Evolutionary conservation across 1,140 invertebrate genomes (phyloP).

Genomic region (Lasaia peninsularis): DNA sequence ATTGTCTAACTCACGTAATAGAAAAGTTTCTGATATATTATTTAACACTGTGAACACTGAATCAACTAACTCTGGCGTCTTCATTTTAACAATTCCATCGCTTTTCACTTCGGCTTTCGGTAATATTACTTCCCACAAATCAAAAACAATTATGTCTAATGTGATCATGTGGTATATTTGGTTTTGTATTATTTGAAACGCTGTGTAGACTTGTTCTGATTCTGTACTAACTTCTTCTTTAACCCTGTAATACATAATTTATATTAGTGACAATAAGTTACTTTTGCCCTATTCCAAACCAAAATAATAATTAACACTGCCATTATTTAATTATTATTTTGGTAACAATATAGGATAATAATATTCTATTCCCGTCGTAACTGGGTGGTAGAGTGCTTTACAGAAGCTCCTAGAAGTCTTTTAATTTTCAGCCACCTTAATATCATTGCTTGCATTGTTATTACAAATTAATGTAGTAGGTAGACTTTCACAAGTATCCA

Average conservation of each 20-base stretch:
- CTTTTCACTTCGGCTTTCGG: constrained; percentile 59
- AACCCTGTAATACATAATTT: constrained; percentile 35
- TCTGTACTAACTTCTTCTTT: constrained; percentile 39
- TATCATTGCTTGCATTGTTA: no score
- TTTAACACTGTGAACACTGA: constrained; percentile 54
- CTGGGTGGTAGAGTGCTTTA: no score
- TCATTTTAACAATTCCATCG: constrained; percentile 58
- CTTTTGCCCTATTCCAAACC: not conserved
- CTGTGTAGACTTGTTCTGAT: constrained; percentile 36
- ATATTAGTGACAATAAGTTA: constrained; percentile 10
- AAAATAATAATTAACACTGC: no score
- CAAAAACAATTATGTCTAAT: constrained; percentile 49
- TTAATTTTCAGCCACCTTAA: no score
- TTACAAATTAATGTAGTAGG: no score
- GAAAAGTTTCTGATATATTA: constrained; percentile 15
- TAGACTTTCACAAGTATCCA: no score
- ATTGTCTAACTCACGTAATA: not conserved
- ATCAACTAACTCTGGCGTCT: constrained; percentile 58
- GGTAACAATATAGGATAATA: no score
- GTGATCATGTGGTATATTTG: constrained; percentile 50
- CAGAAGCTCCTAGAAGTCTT: no score
- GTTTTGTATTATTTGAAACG: constrained; percentile 54
- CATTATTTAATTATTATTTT: no score
- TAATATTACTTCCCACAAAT: constrained; percentile 44
- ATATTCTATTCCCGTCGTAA: no score